phyloP scores from a whole-genome alignment of 2,113 vertebrate genomes.

The Carollia perspicillata region DNA sequence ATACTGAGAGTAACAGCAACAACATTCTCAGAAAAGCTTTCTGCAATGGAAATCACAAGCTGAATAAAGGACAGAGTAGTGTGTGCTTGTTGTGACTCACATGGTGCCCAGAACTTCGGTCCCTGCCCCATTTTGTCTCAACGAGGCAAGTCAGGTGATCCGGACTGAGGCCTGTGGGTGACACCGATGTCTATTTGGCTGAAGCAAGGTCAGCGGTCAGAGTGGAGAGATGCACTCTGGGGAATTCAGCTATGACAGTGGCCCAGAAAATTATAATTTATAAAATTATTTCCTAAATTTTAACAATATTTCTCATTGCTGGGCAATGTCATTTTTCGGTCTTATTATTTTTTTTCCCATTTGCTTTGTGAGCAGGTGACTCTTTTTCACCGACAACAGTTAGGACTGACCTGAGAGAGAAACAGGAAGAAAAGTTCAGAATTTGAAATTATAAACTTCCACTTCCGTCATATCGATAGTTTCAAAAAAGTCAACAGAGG shows the following conservation, averaged over 20 bases:
- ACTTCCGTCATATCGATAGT: constrained; percentile 19
- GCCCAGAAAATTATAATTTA: constrained; percentile 44
- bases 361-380: neutral
- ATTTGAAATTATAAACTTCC: constrained; percentile 32
- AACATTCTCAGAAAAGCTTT: constrained; percentile 18
- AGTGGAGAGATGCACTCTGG: neutral
- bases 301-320: constrained; percentile 41
- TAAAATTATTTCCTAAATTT: constrained; percentile 56
- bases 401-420: neutral
- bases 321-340: neutral
- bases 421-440: constrained; percentile 27
- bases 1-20: neutral
- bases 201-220: constrained; percentile 31
- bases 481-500: neutral
- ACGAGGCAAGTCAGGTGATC: constrained; percentile 48
- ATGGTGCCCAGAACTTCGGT: constrained; percentile 48
- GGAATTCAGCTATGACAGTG: neutral
- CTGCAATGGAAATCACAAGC: constrained; percentile 17
- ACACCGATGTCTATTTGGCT: constrained; percentile 35
- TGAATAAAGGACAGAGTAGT: neutral
- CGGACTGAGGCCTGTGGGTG: constrained; percentile 22
- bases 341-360: neutral
- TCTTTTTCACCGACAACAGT: constrained; percentile 8
- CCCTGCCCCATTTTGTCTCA: constrained; percentile 46
- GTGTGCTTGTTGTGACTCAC: constrained; percentile 53